A percentile compares a stretch with the other conserved stretches of the same genome.
These are phyloP conservation scores for Acanthosepion esculentum DNA, from an alignment of 2,888 invertebrate species.

Conservation along the genomic window DNA sequence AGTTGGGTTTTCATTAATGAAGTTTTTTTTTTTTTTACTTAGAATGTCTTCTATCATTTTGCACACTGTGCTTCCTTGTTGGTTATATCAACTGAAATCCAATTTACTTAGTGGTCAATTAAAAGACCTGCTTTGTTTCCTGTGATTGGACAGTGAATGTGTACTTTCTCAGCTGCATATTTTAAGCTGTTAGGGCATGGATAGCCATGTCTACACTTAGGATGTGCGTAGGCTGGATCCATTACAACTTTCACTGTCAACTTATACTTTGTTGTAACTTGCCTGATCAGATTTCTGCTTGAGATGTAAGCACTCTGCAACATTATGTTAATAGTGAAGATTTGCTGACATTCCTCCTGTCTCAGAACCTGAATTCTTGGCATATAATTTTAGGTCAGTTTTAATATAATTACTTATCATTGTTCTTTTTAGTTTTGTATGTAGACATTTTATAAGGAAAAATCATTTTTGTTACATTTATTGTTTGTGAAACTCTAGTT, in stretches of 20 bases:
- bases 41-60: not conserved
- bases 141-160: not conserved
- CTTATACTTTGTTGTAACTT: not conserved
- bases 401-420: not conserved
- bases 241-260: not conserved
- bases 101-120: not conserved
- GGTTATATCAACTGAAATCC: not conserved
- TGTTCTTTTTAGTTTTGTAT: not conserved
- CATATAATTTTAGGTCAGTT: not conserved
- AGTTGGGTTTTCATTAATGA: too few relatives aligned
- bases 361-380: not conserved
- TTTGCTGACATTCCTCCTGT: not conserved
- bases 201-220: not conserved
- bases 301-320: not conserved
- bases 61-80: not conserved
- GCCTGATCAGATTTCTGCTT: constrained; percentile 2
- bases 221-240: not conserved
- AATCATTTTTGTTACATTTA: not conserved
- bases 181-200: not conserved
- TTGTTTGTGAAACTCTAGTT: not conserved
- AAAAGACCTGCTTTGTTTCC: not conserved
- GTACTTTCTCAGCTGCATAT: not conserved
- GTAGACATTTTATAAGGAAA: not conserved
- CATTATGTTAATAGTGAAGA: not conserved
- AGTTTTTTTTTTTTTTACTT: too few relatives aligned